Evolutionary conservation across 2,113 vertebrate species (phyloP), one percentile per base, ranked within the genome.

Genomic region (Holacanthus passer): DNA sequence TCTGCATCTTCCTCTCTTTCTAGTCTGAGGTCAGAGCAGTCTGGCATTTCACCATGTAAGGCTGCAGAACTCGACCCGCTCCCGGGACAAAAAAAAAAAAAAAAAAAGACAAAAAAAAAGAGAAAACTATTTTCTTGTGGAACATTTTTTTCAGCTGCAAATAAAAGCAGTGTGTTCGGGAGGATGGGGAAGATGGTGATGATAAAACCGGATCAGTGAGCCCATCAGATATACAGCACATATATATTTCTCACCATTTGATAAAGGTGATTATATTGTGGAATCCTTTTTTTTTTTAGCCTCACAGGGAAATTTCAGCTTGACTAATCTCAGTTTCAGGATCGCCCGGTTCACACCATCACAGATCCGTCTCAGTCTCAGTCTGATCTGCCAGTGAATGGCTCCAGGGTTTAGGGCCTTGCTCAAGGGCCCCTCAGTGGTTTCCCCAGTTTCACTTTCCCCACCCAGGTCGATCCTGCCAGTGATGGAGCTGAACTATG

Each of bases 41-140:
- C 39, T 67, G 77, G 72, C 53, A 64, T 89, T 88, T 92, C 83
- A 86, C 92, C 92, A 92, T 93, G 83, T 92, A 93, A 89, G 92
- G 92, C 74, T 90, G 78, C 72, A 63, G 69, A 80, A 84, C 75
- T 43, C 1, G 31, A 41, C 77, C n/a, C 12, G 19, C 72, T 73
- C 62, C 60, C 10, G 70, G 35, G 73, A 58, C 20, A 11, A 13
- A 14, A 24, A 62, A 52, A 73, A 53, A 43, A 24, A 17, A 31
- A 55, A 63, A 68, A 24, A 8, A 41, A 37, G 7, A 37, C 4
- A 37, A 10, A 41, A 10, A 58, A 29, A 50, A 47, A 55, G 2
- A n/a, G 7, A 45, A 55, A 87, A 73, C 24, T 39, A 55, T 68
- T 87, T 79, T 77, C 20, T 53, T 58, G 9, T 31, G 20, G 48